These are phyloP conservation scores for Reinhardtius hippoglossoides DNA, from an alignment of 2,113 vertebrate species.

Conservation along the genomic window DNA sequence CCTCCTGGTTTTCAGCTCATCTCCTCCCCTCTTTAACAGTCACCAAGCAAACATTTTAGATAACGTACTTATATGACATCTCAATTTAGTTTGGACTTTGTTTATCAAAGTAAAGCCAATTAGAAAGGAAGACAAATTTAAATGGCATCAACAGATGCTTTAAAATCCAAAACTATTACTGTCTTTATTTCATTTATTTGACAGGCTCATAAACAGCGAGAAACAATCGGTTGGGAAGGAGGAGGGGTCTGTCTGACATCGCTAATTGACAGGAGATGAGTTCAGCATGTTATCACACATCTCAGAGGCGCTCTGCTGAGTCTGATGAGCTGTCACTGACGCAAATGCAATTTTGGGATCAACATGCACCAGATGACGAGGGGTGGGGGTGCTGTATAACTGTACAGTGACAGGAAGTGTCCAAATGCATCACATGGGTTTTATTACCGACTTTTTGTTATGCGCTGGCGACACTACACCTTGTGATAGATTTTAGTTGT, in stretches of 20 bases:
- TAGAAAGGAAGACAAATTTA: not conserved
- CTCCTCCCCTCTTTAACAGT: too few relatives aligned
- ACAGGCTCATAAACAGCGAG: conserved; percentile 2
- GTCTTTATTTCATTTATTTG: conserved; percentile 12
- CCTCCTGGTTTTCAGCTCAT: too few relatives aligned
- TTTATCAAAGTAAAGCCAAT: conserved; percentile 27
- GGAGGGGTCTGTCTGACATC: conserved; percentile 18
- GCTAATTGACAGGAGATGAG: conserved; percentile 38
- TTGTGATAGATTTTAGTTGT: not conserved
- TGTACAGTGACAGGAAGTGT: not conserved
- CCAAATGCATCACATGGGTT: not conserved
- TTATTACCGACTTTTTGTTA: not conserved
- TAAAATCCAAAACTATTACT: not conserved
- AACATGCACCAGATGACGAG: conserved; percentile 15
- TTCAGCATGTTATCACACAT: conserved; percentile 32
- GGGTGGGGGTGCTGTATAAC: not conserved
- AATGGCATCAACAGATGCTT: not conserved
- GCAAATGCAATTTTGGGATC: conserved; percentile 36
- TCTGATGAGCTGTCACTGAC: conserved; percentile 52
- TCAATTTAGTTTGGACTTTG: not conserved
- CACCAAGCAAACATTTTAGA: not conserved
- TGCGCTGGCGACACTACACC: not conserved
- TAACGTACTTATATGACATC: not conserved
- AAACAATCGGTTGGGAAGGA: not conserved
- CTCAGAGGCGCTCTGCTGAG: conserved; percentile 18